Base-by-base conservation (phyloP, 1,140 invertebrate genomes). In the Pogonognathellus flavescens region DNA sequence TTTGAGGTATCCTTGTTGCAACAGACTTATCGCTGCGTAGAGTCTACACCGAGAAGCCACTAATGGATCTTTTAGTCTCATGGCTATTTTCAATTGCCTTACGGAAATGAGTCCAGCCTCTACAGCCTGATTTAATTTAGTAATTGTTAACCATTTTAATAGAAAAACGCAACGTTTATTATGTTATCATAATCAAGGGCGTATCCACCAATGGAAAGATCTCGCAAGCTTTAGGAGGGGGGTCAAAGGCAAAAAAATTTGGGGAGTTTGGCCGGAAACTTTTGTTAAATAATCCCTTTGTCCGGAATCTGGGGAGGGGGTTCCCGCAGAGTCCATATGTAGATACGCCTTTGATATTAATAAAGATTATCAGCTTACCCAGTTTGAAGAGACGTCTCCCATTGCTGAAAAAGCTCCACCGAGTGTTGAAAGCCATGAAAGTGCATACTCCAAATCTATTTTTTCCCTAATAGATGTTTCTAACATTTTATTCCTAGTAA, bases 361-460 rank as follows among this genome's bases (percentile, higher is more conserved):
- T n/a, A n/a, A n/a, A n/a, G n/a, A n/a, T n/a, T n/a, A 53, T 55
- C 16, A 55, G 11, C 16, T 13, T 84, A 96, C 96, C 93, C 94
- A 97, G 89, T 94, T 91, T 80, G 91, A 89, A 91, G 94, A 95
- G 87, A 95, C 93, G 90, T 98, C 97, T 18, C 97, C 97, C 72
- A 98, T 92, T 10, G 97, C 95, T 22, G 97, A 98, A 91, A 96
- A 98, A 7, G 96, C 97, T 62, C 97, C 97, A 76, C 97, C 97
- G 14, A 99, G 92, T 1, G 97, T 99, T n/a, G 97, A 98, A 4
- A 99, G 91, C 96, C 97, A 98, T 5, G 96, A 96, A 93, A 98
- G 95, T 10, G 95, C 92, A 92, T 92, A 90, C 80, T 92, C 92
- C n/a, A 93, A 85, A 91, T 97, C 94, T 87, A 60, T 22, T 53